Conservation (phyloP, 2,113 vertebrate species). For the Lynx canadensis region DNA sequence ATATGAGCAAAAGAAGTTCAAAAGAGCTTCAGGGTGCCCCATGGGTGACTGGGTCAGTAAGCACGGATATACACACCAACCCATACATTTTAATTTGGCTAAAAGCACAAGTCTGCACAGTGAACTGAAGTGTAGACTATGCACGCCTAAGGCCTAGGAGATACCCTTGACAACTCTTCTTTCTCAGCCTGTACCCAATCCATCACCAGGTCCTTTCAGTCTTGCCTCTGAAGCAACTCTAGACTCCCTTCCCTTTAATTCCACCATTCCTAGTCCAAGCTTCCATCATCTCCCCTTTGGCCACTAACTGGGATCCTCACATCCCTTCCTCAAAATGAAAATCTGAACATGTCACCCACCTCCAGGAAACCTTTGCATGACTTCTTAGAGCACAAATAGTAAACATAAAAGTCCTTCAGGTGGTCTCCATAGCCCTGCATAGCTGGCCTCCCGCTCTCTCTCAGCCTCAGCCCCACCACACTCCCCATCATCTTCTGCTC, state of each 20-base stretch:
- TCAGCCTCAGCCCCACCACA: background rate
- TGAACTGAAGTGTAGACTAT: background rate
- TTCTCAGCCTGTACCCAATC: background rate
- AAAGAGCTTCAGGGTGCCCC: background rate
- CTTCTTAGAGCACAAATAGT: background rate
- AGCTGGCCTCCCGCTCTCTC: background rate
- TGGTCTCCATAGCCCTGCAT: background rate
- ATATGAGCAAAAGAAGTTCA: background rate
- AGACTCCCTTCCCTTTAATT: background rate
- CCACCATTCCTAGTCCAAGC: background rate
- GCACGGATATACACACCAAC: background rate
- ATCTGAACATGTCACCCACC: background rate
- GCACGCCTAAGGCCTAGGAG: background rate
- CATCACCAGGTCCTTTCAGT: background rate
- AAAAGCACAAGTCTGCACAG: background rate
- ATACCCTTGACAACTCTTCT: background rate
- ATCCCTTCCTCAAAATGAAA: background rate
- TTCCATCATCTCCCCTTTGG: background rate
- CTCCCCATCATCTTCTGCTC: background rate
- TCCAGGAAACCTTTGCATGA: background rate
- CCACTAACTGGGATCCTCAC: background rate
- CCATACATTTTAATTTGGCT: background rate
- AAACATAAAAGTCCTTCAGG: background rate
- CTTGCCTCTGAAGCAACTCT: background rate
- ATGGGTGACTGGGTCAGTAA: background rate